Percentiles rank a stretch among this genome's conserved stretches.
These are phyloP conservation scores for Deilephila porcellus DNA, from an alignment of 2,888 invertebrate genomes.

Conservation along the genomic window DNA sequence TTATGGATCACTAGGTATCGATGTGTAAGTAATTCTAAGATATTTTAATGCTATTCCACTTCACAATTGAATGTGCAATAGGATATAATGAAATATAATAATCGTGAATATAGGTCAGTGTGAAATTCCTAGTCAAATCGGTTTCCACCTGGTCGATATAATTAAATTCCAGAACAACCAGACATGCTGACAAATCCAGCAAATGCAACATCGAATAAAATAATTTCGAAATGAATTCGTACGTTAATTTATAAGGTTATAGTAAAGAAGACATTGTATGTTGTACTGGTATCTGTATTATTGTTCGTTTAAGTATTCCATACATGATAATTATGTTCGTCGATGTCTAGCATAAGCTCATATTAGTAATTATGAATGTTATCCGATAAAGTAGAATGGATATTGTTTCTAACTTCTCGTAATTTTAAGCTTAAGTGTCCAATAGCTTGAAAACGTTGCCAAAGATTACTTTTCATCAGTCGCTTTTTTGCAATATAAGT, in stretches of 20 bases:
- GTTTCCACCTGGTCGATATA: neutral
- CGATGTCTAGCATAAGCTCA: slow-evolving; percentile 62
- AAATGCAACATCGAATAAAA: slow-evolving; percentile 33
- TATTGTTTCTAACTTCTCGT: slow-evolving; percentile 38
- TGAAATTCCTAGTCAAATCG: slow-evolving; percentile 3
- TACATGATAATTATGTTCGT: slow-evolving; percentile 57
- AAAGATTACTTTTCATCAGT: slow-evolving; percentile 50
- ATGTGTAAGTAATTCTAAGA: slow-evolving; percentile 15
- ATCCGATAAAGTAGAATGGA: slow-evolving; percentile 48
- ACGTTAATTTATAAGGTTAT: slow-evolving; percentile 36
- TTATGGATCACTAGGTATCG: slow-evolving; percentile 9
- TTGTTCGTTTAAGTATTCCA: slow-evolving; percentile 64
- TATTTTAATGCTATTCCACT: slow-evolving; percentile 14
- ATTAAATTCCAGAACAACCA: neutral
- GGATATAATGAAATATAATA: neutral
- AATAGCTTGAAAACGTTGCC: slow-evolving; percentile 55
- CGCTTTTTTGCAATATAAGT: slow-evolving; percentile 39
- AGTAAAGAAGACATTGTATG: slow-evolving; percentile 62
- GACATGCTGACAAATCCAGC: neutral
- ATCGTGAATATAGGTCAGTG: neutral
- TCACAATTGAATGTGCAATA: neutral
- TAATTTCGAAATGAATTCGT: slow-evolving; percentile 13
- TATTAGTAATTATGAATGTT: slow-evolving; percentile 23
- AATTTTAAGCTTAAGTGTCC: slow-evolving; percentile 44
- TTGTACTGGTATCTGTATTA: slow-evolving; percentile 56